These are phyloP conservation scores for Mactra quadrangularis DNA, from an alignment of 1,140 invertebrate genomes.

Conservation along the genomic window DNA sequence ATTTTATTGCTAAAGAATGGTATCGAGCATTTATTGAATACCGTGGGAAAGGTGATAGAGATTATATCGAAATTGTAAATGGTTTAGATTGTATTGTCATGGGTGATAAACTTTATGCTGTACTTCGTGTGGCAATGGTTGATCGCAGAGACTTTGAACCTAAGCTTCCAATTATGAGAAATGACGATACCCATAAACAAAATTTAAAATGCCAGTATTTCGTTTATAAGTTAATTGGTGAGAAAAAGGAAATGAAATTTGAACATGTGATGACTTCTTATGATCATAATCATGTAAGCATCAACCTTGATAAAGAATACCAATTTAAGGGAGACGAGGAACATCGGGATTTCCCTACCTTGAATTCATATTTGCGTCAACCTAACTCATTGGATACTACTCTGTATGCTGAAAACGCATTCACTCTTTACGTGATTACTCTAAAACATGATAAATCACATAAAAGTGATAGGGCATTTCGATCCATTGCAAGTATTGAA, in stretches of 20 bases:
- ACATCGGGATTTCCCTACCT: background rate
- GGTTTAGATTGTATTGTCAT: slow-evolving; percentile 31
- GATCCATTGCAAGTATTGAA: background rate
- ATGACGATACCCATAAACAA: background rate
- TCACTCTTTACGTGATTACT: background rate
- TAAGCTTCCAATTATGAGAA: background rate
- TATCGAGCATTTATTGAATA: background rate
- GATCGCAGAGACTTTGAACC: background rate
- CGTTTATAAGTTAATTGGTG: slow-evolving; percentile 13
- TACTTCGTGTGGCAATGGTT: slow-evolving; percentile 1
- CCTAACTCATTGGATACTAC: background rate
- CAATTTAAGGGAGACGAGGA: background rate
- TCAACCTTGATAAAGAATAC: slow-evolving; percentile 17
- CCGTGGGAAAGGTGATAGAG: background rate
- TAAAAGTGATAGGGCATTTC: background rate
- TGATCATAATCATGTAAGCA: slow-evolving; percentile 1
- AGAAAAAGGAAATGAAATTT: background rate
- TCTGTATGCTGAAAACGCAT: slow-evolving; percentile 17
- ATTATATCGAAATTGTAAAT: background rate
- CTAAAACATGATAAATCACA: background rate
- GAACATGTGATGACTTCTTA: background rate
- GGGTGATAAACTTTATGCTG: slow-evolving; percentile 31
- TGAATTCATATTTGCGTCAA: background rate
- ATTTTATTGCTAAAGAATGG: background rate
- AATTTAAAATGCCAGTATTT: background rate